Conservation (phyloP, 2,888 invertebrate genomes). For the Empis stercorea region DNA sequence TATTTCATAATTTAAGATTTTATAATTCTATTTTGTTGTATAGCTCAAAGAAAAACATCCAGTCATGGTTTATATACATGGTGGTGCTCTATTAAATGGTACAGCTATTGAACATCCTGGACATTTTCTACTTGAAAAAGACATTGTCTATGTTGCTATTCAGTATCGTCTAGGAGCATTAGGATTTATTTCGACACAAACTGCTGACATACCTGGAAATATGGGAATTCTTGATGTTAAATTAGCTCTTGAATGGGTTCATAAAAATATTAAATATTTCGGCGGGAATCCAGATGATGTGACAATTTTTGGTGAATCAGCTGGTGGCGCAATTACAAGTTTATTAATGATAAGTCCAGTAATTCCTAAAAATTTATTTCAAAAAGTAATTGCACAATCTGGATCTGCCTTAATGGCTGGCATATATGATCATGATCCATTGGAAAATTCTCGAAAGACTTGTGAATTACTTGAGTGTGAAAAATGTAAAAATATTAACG, state of each 20-base stretch:
- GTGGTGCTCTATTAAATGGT: conserved; percentile 35
- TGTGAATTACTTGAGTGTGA: conserved; percentile 24
- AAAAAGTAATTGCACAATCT: conserved; percentile 40
- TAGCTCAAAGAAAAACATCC: conserved; percentile 25
- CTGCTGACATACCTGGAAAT: conserved; percentile 40
- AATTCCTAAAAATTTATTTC: conserved; percentile 30
- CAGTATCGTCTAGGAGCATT: conserved; percentile 41
- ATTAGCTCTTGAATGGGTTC: conserved; percentile 41
- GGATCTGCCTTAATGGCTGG: conserved; percentile 39
- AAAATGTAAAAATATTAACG: conserved; percentile 13
- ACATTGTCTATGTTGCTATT: conserved; percentile 39
- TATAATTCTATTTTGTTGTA: no score
- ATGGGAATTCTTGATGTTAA: conserved; percentile 40
- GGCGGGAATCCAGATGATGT: conserved; percentile 39
- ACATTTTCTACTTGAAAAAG: conserved; percentile 34
- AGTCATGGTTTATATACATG: conserved; percentile 37
- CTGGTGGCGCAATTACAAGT: conserved; percentile 38
- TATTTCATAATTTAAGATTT: background rate
- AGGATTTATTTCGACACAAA: conserved; percentile 40
- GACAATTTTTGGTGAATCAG: conserved; percentile 42
- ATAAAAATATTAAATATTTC: conserved; percentile 37
- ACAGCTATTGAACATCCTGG: conserved; percentile 32
- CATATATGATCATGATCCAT: conserved; percentile 35
- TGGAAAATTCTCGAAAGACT: conserved; percentile 24
- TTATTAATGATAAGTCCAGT: conserved; percentile 36